Evolutionary conservation across 2,797 vertebrate species (phyloP).

Genomic region (Characodon lateralis): DNA sequence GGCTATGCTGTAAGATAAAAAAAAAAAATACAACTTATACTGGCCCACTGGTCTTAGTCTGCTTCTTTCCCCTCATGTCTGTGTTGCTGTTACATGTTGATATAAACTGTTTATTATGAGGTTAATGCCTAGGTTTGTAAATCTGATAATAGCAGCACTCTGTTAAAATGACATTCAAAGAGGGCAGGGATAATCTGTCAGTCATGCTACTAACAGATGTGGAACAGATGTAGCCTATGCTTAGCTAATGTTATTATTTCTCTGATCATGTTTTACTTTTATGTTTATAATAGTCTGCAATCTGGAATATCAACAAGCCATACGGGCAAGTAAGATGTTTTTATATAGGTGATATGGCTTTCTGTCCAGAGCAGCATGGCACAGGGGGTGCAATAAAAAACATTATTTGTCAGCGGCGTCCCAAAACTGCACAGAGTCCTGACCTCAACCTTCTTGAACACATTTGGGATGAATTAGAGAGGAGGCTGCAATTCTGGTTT

Average conservation of each 20-base stretch:
- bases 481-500: no score
- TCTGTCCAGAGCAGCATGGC: neutral
- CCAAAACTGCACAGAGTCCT: neutral
- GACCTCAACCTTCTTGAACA: no score
- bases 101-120: neutral
- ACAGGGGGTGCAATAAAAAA: neutral
- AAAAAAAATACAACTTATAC: conserved; percentile 14
- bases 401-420: neutral
- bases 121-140: conserved; percentile 9
- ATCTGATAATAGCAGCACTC: conserved; percentile 10
- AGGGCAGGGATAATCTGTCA: conserved; percentile 9
- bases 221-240: conserved; percentile 26
- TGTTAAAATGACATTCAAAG: conserved; percentile 22
- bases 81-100: neutral
- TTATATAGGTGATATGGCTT: neutral
- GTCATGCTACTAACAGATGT: conserved; percentile 34
- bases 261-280: conserved; percentile 9
- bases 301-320: neutral
- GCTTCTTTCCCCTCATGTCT: neutral
- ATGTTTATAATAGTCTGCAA: neutral
- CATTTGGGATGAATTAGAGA: no score
- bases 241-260: conserved; percentile 6
- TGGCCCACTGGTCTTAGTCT: neutral
- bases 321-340: neutral
- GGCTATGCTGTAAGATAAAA: neutral